Base-by-base conservation (phyloP, 2,797 vertebrate genomes). In the Ceyx erithaca region DNA sequence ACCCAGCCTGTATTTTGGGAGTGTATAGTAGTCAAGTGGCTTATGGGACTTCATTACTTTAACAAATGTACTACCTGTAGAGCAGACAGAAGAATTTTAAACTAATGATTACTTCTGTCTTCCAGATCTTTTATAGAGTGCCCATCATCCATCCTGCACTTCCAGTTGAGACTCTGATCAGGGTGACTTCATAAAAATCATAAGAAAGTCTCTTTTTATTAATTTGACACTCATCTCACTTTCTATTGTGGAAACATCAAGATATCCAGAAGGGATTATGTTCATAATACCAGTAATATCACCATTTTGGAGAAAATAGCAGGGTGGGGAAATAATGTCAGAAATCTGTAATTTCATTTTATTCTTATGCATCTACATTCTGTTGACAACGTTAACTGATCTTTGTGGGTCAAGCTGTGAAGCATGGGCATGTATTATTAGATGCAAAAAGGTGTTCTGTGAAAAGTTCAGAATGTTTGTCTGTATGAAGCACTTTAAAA, bases 41-140 rank as follows among this genome's bases (percentile, higher is more conserved):
- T 97, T 95, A 94, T 59, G 11, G 83, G 87, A 93, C 96, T 97
- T 97, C 95, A 96, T 97, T 97, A 96, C 84, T 96, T 97, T 95
- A 97, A 97, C 89, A 96, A 96, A 97, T 94, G 83, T 86, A 97
- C 90, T 96, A 97, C 88, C 94, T 92, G 83, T 89, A 96, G 82
- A 82, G 82, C 61, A 83, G 87, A 95, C 41, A 94, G 78, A 90
- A 64, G 87, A 93, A 85, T 85, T 96, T 93, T 83, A 87, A 96
- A 95, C 72, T 93, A 96, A 95, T 85, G 80, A 97, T 95, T 87
- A 85, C 63, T 93, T 96, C 81, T 95, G 63, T 86, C 82, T 94
- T 58, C 66, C 64, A 93, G 70, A 41, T 76, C 76, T 88, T 96
- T 96, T 93, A 89, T 13, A 64, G n/a, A 83, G 69, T 40, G 31